Percentiles rank a stretch among this genome's conserved stretches.
These are phyloP conservation scores for Pristionchus arcanus DNA, from an alignment of 2,888 invertebrate species.

Conservation along the genomic window DNA sequence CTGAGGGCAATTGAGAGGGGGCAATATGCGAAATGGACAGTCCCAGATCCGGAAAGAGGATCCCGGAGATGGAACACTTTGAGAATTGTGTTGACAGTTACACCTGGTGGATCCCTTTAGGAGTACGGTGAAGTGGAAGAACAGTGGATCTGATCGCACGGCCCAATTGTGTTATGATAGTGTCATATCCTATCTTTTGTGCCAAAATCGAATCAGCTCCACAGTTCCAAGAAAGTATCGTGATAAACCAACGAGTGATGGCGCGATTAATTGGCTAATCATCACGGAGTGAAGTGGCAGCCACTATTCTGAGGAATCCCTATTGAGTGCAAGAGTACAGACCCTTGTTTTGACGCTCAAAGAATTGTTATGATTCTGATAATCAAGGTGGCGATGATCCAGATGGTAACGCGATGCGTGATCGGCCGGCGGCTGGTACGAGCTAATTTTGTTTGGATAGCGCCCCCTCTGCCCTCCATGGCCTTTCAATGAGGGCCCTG, in stretches of 20 bases:
- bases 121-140: neutral
- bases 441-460: conserved; percentile 31
- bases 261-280: too few relatives aligned
- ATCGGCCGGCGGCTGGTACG: neutral
- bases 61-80: neutral
- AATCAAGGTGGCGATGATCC: neutral
- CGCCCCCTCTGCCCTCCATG: neutral
- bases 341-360: too few relatives aligned
- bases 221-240: too few relatives aligned
- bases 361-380: too few relatives aligned
- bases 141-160: neutral
- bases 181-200: too few relatives aligned
- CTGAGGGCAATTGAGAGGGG: neutral
- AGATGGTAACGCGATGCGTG: neutral
- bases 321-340: too few relatives aligned
- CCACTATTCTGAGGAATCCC: too few relatives aligned
- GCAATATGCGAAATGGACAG: conserved; percentile 15
- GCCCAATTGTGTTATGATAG: too few relatives aligned
- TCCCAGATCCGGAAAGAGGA: neutral
- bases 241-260: too few relatives aligned
- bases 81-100: neutral
- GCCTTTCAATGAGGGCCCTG: neutral
- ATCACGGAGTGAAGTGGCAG: too few relatives aligned
- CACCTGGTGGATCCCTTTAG: neutral
- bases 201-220: too few relatives aligned